Percentiles rank a stretch among this genome's conserved stretches.
Conservation (phyloP, 2,888 invertebrate genomes). For the Pinctada fucata region DNA sequence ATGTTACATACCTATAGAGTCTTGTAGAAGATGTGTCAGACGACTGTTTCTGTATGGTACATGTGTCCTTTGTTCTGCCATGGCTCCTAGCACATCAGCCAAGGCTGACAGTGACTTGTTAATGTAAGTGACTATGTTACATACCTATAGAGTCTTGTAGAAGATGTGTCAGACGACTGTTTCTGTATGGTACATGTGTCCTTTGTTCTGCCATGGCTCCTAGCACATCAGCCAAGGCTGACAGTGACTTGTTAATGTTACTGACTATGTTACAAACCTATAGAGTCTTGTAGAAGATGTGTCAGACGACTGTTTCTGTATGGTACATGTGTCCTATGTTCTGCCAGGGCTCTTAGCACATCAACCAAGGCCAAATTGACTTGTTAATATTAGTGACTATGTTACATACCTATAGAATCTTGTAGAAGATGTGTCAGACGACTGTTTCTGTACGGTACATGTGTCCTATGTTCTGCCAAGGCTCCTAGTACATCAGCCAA, state of each 20-base stretch:
- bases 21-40: constrained; percentile 69
- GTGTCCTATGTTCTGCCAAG: constrained; percentile 67
- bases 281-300: constrained; percentile 72
- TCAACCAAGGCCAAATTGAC: constrained; percentile 72
- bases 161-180: constrained; percentile 71
- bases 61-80: constrained; percentile 67
- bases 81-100: constrained; percentile 71
- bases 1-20: constrained; percentile 70
- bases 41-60: constrained; percentile 71
- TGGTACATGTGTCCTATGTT: constrained; percentile 70
- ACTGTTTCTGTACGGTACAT: constrained; percentile 73
- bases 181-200: constrained; percentile 71
- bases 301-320: constrained; percentile 72
- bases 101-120: constrained; percentile 70
- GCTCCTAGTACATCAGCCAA: constrained; percentile 73
- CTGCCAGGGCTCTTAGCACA: constrained; percentile 70
- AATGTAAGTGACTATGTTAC: constrained; percentile 66
- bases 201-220: constrained; percentile 71
- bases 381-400: constrained; percentile 67
- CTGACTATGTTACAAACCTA: constrained; percentile 68
- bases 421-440: constrained; percentile 71
- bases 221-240: constrained; percentile 71
- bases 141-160: constrained; percentile 73
- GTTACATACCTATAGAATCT: constrained; percentile 70
- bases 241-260: constrained; percentile 68